Percentiles rank a stretch among this genome's conserved stretches.
Conservation (phyloP, 2,888 invertebrate genomes). For the Neuroscelio doddi region DNA sequence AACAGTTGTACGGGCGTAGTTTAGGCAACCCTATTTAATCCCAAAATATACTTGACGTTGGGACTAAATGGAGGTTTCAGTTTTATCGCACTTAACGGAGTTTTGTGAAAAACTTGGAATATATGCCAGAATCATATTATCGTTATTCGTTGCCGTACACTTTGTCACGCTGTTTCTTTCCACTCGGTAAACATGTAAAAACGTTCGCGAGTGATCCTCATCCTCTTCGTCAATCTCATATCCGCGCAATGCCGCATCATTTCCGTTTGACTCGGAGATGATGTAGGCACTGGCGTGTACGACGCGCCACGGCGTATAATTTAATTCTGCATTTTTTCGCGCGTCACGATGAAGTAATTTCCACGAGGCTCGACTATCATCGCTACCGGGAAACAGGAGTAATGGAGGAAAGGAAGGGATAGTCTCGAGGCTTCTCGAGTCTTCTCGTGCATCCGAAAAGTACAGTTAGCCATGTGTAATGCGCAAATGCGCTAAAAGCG, state of each 20-base stretch:
- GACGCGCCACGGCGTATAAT: constrained; percentile 41
- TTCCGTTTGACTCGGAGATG: constrained; percentile 54
- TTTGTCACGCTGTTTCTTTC: constrained; percentile 22
- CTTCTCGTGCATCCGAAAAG: constrained; percentile 9
- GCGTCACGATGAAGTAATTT: constrained; percentile 52
- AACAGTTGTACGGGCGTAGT: too few species aligned
- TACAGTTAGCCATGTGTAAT: constrained; percentile 19
- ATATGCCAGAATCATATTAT: too few species aligned
- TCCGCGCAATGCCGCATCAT: constrained; percentile 53
- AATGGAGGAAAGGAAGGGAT: neutral
- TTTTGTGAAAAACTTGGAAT: too few species aligned
- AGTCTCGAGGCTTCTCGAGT: neutral
- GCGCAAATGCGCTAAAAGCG: constrained; percentile 42
- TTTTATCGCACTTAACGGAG: too few species aligned
- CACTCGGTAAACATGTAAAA: constrained; percentile 10
- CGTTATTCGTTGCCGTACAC: too few species aligned
- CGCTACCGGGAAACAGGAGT: constrained; percentile 3
- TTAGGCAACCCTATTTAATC: too few species aligned
- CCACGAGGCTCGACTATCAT: constrained; percentile 9
- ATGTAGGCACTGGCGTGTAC: constrained; percentile 29
- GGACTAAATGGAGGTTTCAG: too few species aligned
- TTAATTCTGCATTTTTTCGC: constrained; percentile 46
- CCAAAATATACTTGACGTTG: too few species aligned
- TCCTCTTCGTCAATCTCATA: neutral
- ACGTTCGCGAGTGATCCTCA: constrained; percentile 13